Evolutionary conservation across 2,888 invertebrate genomes (phyloP).

Genomic region (Macaria liturata): DNA sequence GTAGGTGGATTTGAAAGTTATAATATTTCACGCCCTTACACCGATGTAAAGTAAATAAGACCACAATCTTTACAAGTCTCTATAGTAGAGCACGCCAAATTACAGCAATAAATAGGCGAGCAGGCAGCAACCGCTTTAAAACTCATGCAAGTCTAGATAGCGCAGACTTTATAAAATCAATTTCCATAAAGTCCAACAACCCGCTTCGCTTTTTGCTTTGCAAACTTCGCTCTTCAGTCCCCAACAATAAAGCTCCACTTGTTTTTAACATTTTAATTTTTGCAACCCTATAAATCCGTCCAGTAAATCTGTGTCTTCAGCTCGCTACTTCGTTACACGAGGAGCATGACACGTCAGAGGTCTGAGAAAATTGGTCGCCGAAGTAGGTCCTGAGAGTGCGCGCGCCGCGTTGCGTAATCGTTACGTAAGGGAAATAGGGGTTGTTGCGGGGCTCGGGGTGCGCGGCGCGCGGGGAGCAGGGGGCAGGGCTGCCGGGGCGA

Average conservation of each 20-base stretch:
- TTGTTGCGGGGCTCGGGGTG: constrained; percentile 57
- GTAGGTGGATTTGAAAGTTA: no score
- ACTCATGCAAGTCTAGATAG: constrained; percentile 39
- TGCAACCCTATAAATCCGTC: constrained; percentile 41
- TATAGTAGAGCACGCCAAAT: background rate
- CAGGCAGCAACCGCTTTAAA: constrained; percentile 7
- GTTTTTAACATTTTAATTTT: constrained; percentile 31
- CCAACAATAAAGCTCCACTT: constrained; percentile 9
- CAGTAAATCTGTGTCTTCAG: constrained; percentile 40
- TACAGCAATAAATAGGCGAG: constrained; percentile 7
- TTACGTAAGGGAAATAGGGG: constrained; percentile 72
- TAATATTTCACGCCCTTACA: no score
- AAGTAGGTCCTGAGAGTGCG: constrained; percentile 64
- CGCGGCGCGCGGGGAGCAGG: constrained; percentile 45
- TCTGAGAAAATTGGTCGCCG: constrained; percentile 41
- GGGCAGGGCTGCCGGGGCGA: constrained; percentile 56
- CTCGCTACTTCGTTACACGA: background rate
- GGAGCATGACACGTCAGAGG: constrained; percentile 25
- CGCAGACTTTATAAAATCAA: constrained; percentile 48
- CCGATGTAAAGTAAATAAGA: no score
- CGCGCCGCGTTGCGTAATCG: constrained; percentile 77
- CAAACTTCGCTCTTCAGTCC: constrained; percentile 33
- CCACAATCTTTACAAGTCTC: no score
- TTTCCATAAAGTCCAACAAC: constrained; percentile 48
- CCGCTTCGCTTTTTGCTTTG: constrained; percentile 30